Evolutionary conservation across 2,797 vertebrate species (phyloP).

Genomic region (Lindbergichthys nudifrons): DNA sequence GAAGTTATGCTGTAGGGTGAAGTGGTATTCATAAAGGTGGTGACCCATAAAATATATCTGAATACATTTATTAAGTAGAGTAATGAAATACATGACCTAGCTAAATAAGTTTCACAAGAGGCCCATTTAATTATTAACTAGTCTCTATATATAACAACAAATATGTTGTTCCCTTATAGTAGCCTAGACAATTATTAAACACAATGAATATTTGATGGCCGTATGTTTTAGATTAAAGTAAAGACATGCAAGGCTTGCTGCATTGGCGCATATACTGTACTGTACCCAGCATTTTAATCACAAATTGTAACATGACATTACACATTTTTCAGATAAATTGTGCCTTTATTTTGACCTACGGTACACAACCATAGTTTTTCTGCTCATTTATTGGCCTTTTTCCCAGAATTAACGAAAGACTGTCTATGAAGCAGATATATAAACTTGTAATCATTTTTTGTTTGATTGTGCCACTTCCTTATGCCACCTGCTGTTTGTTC

Average conservation of each 20-base stretch:
- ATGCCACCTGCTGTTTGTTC: neutral
- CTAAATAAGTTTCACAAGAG: constrained; percentile 54
- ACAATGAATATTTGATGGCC: neutral
- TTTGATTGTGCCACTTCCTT: neutral
- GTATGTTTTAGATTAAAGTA: neutral
- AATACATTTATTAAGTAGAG: constrained; percentile 59
- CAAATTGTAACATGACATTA: neutral
- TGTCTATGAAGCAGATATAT: too few relatives aligned
- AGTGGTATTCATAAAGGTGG: constrained; percentile 52
- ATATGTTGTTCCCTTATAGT: constrained; percentile 32
- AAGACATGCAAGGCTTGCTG: neutral
- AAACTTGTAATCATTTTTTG: neutral
- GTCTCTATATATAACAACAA: constrained; percentile 37
- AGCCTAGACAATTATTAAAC: constrained; percentile 13
- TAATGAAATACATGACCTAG: constrained; percentile 61
- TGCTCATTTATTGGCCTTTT: constrained; percentile 18
- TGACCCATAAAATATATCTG: constrained; percentile 58
- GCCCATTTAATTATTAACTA: constrained; percentile 51
- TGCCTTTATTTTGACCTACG: neutral
- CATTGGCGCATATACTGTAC: neutral
- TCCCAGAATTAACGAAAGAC: neutral
- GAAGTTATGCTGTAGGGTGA: constrained; percentile 32
- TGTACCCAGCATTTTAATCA: neutral
- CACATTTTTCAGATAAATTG: neutral
- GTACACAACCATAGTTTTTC: constrained; percentile 2